Evolutionary conservation across 2,113 vertebrate genomes (phyloP), one percentile per base, ranked within the genome.

Genomic region (Rutilus rutilus): DNA sequence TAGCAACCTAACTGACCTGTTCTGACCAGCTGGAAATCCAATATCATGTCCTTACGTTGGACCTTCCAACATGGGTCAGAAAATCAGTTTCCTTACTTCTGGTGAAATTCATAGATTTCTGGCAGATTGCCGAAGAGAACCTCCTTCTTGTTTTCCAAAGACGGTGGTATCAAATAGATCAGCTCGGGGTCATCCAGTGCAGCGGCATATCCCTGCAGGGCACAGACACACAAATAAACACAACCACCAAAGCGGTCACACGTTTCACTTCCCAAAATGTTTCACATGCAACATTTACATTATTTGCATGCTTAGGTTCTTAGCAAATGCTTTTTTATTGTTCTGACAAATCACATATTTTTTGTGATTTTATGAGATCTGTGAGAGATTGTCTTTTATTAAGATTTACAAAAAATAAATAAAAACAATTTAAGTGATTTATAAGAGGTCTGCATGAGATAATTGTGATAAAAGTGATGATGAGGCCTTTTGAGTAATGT

Each of bases 91-190:
- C 19, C 0, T 85, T 94, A 95, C 98, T 95, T 97, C 93, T 96
- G 96, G 90, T 99, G 97, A 91, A 99, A 99, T 52, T 97, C 96
- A 0, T 97, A 97, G 86, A 99, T 97, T 92, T 99, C 97, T 15
- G 93, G 92, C 71, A 99, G 96, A 89, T 99, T 99, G 42, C 98
- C 98, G 86, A 99, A 99, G 65, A 99, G 96, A 86, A 97, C 89
- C 6, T 98, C 97, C 74, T 96, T 96, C 90, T 97, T 99, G 91
- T 97, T 97, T 89, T 96, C 95, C 88, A 99, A 93, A 3, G 94
- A 87, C 0, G 94, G 92, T 21, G 98, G 98, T 87, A 98, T 96
- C 80, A 99, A 94, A 83, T 97, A 96, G 65, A 94, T 94, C 65
- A 99, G 93, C 90, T 92, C 97, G 1, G 96, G 95, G 91, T 97